Base-by-base conservation (phyloP, 1,140 invertebrate species). In the Hypothenemus hampei region DNA sequence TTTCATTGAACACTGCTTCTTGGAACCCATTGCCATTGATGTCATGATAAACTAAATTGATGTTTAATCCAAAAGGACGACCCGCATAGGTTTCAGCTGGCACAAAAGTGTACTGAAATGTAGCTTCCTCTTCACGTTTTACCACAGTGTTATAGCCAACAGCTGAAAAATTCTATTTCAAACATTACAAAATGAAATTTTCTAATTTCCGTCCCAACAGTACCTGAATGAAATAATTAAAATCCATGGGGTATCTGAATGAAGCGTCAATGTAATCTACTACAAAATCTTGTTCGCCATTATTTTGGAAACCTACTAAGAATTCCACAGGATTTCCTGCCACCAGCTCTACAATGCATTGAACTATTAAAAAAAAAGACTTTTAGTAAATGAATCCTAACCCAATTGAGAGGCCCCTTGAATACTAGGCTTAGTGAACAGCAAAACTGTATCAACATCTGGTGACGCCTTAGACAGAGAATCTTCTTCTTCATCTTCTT, bases 161-260 rank as follows among this genome's bases (percentile, higher is more conserved):
- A 1, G 89, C 85, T 0, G 93, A 93, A 76, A 98, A 98, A 75
- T 98, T 61, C 43, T 50, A 15, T 19, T 39, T 21, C 20, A 45
- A 26, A 35, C 19, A 7, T 47, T 31, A 47, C 7, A 11, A 44
- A 21, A 7, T 2, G 26, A 31, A 31, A 31, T 31, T 8, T 8
- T 2, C 26, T 11, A 31, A 1, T 31, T 31, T 11, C 8, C 26
- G 16, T 10, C 2, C 36, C 33, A 40, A 47, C 35, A 41, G 52
- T 41, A 53, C 50, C 73, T 98, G 96, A 64, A 99, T 96, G 70
- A 94, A 91, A 72, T 95, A 99, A 61, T 86, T 93, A 75, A 93
- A 98, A 72, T 99, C 97, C 85, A 97, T 92, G 15, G 96, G 93
- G 69, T 98, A 99, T 65, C 96, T 84, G 81, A 99, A 97, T 0